phyloP scores from a whole-genome alignment of 2,797 vertebrate species.

The Taenioides sp. region DNA sequence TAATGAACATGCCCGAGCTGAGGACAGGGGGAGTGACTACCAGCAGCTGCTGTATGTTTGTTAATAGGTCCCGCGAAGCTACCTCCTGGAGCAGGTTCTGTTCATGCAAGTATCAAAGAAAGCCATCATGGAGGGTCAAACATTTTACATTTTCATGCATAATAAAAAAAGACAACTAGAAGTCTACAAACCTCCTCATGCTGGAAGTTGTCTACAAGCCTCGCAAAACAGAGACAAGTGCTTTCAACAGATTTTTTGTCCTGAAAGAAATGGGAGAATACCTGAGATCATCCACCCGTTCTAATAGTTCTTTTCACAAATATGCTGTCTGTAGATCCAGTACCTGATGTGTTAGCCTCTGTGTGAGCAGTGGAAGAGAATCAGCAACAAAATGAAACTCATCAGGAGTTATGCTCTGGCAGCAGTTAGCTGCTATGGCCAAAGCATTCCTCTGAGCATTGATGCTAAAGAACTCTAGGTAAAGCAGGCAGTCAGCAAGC shows the following conservation, averaged over 20 bases:
- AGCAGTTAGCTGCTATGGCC: slow-evolving; percentile 98
- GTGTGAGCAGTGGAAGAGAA: slow-evolving; percentile 95
- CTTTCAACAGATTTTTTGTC: slow-evolving; percentile 99
- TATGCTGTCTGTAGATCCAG: slow-evolving; percentile 1
- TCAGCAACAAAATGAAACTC: slow-evolving; percentile 99
- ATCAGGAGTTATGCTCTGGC: slow-evolving; percentile 98
- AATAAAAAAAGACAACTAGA: neutral
- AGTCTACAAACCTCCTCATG: slow-evolving; percentile 89
- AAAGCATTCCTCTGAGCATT: slow-evolving; percentile 98
- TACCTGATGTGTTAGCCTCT: slow-evolving; percentile 98
- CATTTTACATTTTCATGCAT: neutral
- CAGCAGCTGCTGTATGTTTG: slow-evolving; percentile 97
- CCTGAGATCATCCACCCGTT: neutral
- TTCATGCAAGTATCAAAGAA: slow-evolving; percentile 26
- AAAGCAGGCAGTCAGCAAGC: slow-evolving; percentile 94
- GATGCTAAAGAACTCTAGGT: slow-evolving; percentile 99
- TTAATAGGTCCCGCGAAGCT: slow-evolving; percentile 94
- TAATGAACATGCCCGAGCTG: slow-evolving; percentile 99
- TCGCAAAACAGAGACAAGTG: slow-evolving; percentile 99
- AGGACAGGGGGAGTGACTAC: slow-evolving; percentile 97
- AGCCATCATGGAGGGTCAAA: neutral
- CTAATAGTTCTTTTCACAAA: neutral
- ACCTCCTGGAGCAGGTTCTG: slow-evolving; percentile 99
- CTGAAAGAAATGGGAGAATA: slow-evolving; percentile 63
- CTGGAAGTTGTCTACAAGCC: slow-evolving; percentile 98